A percentile compares a stretch with the other conserved stretches of the same genome.
Evolutionary conservation across 2,797 vertebrate genomes (phyloP).

Genomic region (Centroberyx gerrardi): DNA sequence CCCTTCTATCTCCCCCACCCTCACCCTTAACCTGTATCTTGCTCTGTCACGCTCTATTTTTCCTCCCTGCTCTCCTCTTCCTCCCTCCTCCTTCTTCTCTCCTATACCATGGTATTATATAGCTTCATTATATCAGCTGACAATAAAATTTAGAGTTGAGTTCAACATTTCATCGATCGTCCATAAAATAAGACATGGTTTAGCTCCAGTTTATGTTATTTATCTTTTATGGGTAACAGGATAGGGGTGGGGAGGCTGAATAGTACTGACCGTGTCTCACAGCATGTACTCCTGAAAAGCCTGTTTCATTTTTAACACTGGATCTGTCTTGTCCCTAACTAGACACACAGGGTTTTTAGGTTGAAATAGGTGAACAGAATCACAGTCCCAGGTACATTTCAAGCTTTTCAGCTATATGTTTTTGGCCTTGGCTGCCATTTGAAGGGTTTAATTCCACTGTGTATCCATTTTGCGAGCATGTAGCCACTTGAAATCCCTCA

Average conservation of each 20-base stretch:
- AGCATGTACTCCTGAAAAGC: background rate
- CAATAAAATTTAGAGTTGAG: slow-evolving; percentile 20
- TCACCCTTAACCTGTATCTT: background rate
- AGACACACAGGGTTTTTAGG: too few species aligned
- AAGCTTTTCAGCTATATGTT: background rate
- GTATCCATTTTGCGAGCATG: background rate
- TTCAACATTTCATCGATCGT: slow-evolving; percentile 16
- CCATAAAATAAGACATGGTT: slow-evolving; percentile 8
- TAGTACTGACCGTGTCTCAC: background rate
- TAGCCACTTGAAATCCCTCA: background rate
- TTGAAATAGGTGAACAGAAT: background rate
- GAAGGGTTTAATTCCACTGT: background rate
- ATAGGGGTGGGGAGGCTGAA: background rate
- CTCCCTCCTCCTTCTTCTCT: background rate
- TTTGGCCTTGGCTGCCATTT: slow-evolving; percentile 3
- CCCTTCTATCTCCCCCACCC: background rate
- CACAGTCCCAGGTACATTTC: background rate
- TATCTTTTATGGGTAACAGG: slow-evolving; percentile 6
- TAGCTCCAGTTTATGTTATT: slow-evolving; percentile 9
- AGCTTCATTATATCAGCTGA: slow-evolving; percentile 11
- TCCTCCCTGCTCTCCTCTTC: background rate
- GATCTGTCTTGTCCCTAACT: background rate
- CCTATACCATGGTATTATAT: background rate
- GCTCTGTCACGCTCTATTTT: background rate
- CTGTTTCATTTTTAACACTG: background rate